Evolutionary conservation across 2,797 vertebrate genomes (phyloP).

Genomic region (Sebastes hubbsi): DNA sequence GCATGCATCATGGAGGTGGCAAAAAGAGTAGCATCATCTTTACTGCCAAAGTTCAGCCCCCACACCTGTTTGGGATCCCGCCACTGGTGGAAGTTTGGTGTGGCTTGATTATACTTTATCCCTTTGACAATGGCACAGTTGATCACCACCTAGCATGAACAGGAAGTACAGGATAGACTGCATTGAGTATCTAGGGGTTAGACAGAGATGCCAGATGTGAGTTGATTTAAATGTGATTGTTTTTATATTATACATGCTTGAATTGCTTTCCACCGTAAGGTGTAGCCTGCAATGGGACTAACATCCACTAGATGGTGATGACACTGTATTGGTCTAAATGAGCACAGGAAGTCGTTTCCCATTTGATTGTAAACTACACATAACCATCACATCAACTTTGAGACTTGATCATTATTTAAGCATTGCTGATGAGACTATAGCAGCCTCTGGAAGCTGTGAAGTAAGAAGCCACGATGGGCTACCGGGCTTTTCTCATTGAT

Average conservation of each 20-base stretch:
- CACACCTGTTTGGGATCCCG: slow-evolving; percentile 87
- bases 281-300: background rate
- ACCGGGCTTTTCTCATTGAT: too few species aligned
- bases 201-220: background rate
- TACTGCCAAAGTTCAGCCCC: slow-evolving; percentile 90
- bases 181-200: background rate
- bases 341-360: background rate
- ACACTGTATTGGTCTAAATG: background rate
- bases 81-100: slow-evolving; percentile 91
- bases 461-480: too few species aligned
- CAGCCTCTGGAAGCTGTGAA: background rate
- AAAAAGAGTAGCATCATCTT: slow-evolving; percentile 85
- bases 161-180: background rate
- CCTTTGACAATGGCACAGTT: slow-evolving; percentile 87
- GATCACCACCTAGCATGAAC: slow-evolving; percentile 86
- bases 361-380: background rate
- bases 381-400: background rate
- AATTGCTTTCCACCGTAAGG: background rate
- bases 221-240: background rate
- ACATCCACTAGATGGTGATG: background rate
- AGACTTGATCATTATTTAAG: background rate
- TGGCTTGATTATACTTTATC: slow-evolving; percentile 91
- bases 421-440: background rate
- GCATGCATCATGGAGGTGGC: slow-evolving; percentile 72
- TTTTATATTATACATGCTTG: background rate